phyloP scores from a whole-genome alignment of 2,113 vertebrate genomes.

The Erythrolamprus reginae region DNA sequence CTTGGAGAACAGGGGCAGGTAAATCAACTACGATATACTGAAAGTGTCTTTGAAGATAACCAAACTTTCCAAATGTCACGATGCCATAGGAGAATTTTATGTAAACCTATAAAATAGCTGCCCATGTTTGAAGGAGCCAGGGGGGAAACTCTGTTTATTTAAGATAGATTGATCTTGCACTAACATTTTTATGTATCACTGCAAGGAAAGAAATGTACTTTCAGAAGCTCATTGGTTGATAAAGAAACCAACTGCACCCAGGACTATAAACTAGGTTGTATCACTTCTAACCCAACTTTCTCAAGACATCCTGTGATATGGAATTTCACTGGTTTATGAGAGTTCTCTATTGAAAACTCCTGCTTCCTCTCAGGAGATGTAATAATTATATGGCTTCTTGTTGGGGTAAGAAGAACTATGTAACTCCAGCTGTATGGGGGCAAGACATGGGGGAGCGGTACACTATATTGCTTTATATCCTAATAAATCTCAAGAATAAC shows the following conservation, averaged over 20 bases:
- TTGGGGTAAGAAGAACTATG: background rate
- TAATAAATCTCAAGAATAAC: background rate
- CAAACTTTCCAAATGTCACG: conserved; percentile 47
- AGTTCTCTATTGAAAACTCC: background rate
- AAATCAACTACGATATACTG: conserved; percentile 35
- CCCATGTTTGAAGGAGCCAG: conserved; percentile 9
- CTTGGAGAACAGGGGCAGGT: conserved; percentile 48
- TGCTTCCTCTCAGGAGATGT: background rate
- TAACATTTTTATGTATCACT: conserved; percentile 43
- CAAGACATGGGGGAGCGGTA: background rate
- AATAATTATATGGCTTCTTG: background rate
- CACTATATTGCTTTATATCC: background rate
- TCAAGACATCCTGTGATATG: background rate
- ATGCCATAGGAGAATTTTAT: conserved; percentile 45
- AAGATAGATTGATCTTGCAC: conserved; percentile 39
- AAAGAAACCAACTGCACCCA: conserved; percentile 6
- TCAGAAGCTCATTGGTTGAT: conserved; percentile 1
- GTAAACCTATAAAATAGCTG: conserved; percentile 50
- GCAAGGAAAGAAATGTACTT: conserved; percentile 7
- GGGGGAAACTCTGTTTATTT: conserved; percentile 37
- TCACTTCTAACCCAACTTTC: background rate
- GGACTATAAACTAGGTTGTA: background rate
- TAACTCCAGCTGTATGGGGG: background rate
- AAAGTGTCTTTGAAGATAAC: conserved; percentile 49
- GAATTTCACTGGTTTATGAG: background rate